Conservation (phyloP, 35 echinoderm and acorn worm species). For the Heliocidaris erythrogramma region DNA sequence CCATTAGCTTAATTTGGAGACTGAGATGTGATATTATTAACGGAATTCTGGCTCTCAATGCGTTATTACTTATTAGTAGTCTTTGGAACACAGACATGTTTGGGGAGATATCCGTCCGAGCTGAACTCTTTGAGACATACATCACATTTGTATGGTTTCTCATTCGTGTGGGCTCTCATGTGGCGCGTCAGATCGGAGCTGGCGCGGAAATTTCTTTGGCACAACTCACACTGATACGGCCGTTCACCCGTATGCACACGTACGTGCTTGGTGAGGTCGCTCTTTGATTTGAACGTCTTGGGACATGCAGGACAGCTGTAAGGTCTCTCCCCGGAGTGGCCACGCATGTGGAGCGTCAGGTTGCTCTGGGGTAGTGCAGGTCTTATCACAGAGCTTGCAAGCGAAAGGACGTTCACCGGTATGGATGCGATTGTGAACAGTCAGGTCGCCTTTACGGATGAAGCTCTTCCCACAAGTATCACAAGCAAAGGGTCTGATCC, state of each 20-base stretch:
- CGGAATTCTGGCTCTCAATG: background rate
- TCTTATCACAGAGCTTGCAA: conserved; percentile 45
- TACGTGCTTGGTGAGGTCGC: background rate
- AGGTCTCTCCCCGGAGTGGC: conserved; percentile 80
- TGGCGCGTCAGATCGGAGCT: conserved; percentile 44
- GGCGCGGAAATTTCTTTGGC: conserved; percentile 49
- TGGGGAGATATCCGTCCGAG: background rate
- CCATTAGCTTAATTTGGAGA: too few species aligned
- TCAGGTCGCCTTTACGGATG: conserved; percentile 19
- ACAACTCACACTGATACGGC: conserved; percentile 55
- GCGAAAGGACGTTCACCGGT: conserved; percentile 53
- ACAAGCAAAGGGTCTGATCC: conserved; percentile 28
- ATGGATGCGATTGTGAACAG: conserved; percentile 52
- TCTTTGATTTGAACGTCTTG: conserved; percentile 58
- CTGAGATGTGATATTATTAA: too few species aligned
- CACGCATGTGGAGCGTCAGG: conserved; percentile 59
- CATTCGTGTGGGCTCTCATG: conserved; percentile 53
- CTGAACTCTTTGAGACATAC: conserved; percentile 44
- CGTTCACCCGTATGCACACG: conserved; percentile 45
- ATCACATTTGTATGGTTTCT: conserved; percentile 68
- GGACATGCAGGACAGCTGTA: conserved; percentile 63
- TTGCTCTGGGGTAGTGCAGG: conserved; percentile 50
- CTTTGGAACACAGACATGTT: conserved; percentile 22
- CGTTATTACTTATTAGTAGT: background rate
- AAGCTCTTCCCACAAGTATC: conserved; percentile 47